Base-by-base conservation (phyloP, 2,113 vertebrate genomes). In the Fregetta grallaria region DNA sequence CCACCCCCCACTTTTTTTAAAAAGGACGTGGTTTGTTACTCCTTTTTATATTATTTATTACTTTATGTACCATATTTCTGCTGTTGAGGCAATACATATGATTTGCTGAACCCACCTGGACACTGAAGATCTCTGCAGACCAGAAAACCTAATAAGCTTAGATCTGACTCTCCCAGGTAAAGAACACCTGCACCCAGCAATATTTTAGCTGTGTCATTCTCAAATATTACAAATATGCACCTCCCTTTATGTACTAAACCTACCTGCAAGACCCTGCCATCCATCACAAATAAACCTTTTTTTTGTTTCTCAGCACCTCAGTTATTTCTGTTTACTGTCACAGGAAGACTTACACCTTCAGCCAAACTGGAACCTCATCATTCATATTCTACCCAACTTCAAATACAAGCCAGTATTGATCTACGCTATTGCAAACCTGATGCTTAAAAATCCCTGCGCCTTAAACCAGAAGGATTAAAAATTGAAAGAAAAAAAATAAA, bases 71-170 rank as follows among this genome's bases (percentile, higher is more conserved):
- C 34, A 5, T 36, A 21, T 61, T 94, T 75, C 68, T 95, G 94
- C 92, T 84, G 77, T 67, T 67, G 79, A 88, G 38, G 88, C 92
- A 94, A 18, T 30, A 84, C 4, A 3, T 4, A 29, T 8, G 80
- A 92, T 94, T 87, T 92, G 76, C 88, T 89, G 79, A 94, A 90
- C 49, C 76, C 77, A 94, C 61, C 86, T 91, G 91, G 73, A 38
- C 65, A 18, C 61, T 1, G 30, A 52, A 78, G 23, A 56, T 25
- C 50, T 84, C 67, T 74, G 75, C 63, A 83, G 45, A 66, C 5
- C 42, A 93, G 25, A 76, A 87, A 88, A 70, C n/a, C 53, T 45
- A 30, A 6, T 30, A 74, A 84, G 58, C 55, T 32, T 32, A 44
- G 63, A 71, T 17, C 20, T 74, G 67, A 38, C 63, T 22, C 82